A percentile compares a stretch with the other conserved stretches of the same genome.
Conservation (phyloP, 2,888 invertebrate genomes). For the Cerastoderma edule region DNA sequence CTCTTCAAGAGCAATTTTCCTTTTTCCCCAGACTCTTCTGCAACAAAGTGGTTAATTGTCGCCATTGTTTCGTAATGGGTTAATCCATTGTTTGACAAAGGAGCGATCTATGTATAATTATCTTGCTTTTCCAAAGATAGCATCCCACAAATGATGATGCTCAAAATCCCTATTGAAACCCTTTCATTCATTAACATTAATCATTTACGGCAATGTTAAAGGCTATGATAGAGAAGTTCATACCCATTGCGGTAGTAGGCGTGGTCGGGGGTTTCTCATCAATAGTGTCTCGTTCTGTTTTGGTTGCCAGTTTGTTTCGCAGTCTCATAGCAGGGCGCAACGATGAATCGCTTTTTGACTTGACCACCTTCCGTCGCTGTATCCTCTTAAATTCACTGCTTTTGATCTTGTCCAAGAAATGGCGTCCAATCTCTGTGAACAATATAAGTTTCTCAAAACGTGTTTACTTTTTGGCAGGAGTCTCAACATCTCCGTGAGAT, state of each 20-base stretch:
- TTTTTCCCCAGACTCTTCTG: no score
- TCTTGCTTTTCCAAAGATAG: no score
- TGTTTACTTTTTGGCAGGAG: no score
- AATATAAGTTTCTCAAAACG: no score
- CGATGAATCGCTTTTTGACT: slow-evolving; percentile 30
- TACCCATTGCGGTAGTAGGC: slow-evolving; percentile 18
- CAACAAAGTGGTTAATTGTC: no score
- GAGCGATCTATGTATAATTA: no score
- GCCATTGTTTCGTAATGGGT: no score
- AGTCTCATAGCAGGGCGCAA: slow-evolving; percentile 23
- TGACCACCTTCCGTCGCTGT: slow-evolving; percentile 26
- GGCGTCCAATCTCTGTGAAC: slow-evolving; percentile 62
- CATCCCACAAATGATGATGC: no score
- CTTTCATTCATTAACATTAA: not conserved
- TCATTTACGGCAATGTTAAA: not conserved
- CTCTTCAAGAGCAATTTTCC: no score
- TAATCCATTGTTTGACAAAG: no score
- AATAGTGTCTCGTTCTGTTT: not conserved
- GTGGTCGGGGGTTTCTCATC: not conserved
- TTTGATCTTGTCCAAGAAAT: slow-evolving; percentile 66
- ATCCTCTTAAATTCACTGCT: slow-evolving; percentile 61
- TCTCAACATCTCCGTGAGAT: no score
- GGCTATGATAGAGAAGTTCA: not conserved
- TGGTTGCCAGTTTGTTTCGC: slow-evolving; percentile 25
- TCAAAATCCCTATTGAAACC: not conserved